Conservation (phyloP, 1,140 invertebrate genomes). For the Drosophila asahinai region DNA sequence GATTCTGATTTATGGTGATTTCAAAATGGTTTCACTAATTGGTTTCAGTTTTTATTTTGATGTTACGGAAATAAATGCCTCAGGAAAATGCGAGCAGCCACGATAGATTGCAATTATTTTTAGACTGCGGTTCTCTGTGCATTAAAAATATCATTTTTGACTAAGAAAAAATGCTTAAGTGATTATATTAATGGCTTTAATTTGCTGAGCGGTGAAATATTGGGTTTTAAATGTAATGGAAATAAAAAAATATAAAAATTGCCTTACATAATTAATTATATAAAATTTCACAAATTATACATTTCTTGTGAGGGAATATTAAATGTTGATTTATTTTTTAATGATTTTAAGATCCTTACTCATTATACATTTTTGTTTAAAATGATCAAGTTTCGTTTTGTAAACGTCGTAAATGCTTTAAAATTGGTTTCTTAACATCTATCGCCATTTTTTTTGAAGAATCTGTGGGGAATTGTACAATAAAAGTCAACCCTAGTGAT, state of each 20-base stretch:
- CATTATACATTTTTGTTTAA: too few relatives aligned
- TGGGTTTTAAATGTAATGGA: neutral
- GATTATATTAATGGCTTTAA: neutral
- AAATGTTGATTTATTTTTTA: too few relatives aligned
- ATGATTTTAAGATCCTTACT: too few relatives aligned
- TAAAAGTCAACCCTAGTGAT: too few relatives aligned
- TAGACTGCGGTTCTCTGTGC: neutral
- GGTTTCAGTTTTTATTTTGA: slow-evolving; percentile 29
- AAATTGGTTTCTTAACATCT: too few relatives aligned
- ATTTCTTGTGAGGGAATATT: too few relatives aligned
- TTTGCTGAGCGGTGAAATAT: neutral
- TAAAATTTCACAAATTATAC: neutral
- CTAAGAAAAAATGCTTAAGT: neutral
- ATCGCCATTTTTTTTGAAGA: too few relatives aligned
- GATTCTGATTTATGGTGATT: slow-evolving; percentile 39
- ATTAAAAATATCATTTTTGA: neutral
- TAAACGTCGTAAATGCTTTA: too few relatives aligned
- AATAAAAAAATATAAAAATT: neutral
- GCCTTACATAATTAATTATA: neutral
- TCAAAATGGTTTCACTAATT: slow-evolving; percentile 44
- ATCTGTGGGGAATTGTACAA: too few relatives aligned
- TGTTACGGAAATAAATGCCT: slow-evolving; percentile 20
- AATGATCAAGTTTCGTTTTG: too few relatives aligned
- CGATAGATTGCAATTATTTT: slow-evolving; percentile 24
- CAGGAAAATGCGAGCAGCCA: slow-evolving; percentile 2